These are phyloP conservation scores for Beaufortia kweichowensis DNA, from an alignment of 2,113 vertebrate species.

Conservation along the genomic window DNA sequence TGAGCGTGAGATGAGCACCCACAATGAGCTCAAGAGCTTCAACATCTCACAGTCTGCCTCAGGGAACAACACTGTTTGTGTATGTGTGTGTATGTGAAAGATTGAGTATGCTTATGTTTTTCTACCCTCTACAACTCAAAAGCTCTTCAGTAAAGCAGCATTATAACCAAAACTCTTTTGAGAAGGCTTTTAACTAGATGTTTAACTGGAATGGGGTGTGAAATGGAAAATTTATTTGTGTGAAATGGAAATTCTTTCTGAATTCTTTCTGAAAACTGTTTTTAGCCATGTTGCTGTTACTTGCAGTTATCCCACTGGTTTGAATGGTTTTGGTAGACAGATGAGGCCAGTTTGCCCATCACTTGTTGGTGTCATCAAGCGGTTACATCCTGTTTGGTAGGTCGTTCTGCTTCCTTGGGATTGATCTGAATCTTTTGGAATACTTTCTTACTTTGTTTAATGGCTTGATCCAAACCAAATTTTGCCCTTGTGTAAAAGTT, in stretches of 20 bases:
- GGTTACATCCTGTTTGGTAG: not conserved
- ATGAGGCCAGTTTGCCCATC: too few species aligned
- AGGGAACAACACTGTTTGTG: slow-evolving; percentile 7
- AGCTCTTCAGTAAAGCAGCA: slow-evolving; percentile 16
- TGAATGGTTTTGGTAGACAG: too few species aligned
- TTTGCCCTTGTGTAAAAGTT: slow-evolving; percentile 1
- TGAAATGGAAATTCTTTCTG: too few species aligned
- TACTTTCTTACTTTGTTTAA: not conserved
- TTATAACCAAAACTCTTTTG: not conserved
- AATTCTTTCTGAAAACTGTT: too few species aligned
- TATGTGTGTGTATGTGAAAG: slow-evolving; percentile 22
- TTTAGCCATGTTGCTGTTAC: too few species aligned
- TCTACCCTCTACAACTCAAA: not conserved
- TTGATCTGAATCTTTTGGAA: not conserved
- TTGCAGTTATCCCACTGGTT: too few species aligned
- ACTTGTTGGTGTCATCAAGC: slow-evolving; percentile 2
- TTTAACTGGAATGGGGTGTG: too few species aligned
- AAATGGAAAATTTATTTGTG: too few species aligned
- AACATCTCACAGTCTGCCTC: slow-evolving; percentile 11
- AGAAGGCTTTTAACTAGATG: too few species aligned
- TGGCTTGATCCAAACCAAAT: not conserved
- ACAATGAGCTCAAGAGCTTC: not conserved
- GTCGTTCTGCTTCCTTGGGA: not conserved
- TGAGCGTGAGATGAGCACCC: slow-evolving; percentile 17
- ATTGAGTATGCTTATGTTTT: slow-evolving; percentile 17